Base-by-base conservation (phyloP, 1,140 invertebrate genomes). In the Lepidotrigona ventralis region DNA sequence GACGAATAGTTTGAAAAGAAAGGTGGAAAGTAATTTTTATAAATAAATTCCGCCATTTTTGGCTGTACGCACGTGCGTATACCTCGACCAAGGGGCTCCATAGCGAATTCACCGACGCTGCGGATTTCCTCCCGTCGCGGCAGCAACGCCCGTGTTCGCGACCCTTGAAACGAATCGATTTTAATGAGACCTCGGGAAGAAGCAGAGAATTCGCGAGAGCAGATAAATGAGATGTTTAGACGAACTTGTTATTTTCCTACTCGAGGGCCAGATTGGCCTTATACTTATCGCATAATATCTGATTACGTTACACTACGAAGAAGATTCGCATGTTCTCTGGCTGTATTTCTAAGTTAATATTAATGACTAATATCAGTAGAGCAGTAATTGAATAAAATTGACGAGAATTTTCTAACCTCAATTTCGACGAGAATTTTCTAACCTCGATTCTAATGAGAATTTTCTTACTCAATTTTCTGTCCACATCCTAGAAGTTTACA, bases 81-180 rank as follows among this genome's bases (percentile, higher is more conserved):
- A 29, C 21, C 68, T 23, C 54, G 14, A n/a, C 33, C 33, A 63
- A 46, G 1, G 23, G 6, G 11, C 56, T n/a, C 15, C 4, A 26
- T 19, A 23, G 1, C 6, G 23, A 23, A 33, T 63, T 75, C 33
- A 19, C 8, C 46, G 15, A 21, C 26, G 71, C 5, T 29, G 26
- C 17, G 29, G 12, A 46, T 46, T 19, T 64, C 26, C 17, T 54
- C 21, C 29, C 12, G 51, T 56, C 11, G 46, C 26, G 26, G 70
- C 5, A 17, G 69, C 14, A 29, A 23, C 39, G 39, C 39, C 8
- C 46, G 71, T 29, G 21, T n/a, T 74, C 51, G 53, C 29, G 54
- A 56, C n/a, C 17, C 74, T 76, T 26, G 56, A 51, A 76, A 64
- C 17, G 74, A 63, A 63, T 76, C 74, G 74, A 63, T 76, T 76